Evolutionary conservation across 2,113 vertebrate species (phyloP).

Genomic region (Pteronura brasiliensis): DNA sequence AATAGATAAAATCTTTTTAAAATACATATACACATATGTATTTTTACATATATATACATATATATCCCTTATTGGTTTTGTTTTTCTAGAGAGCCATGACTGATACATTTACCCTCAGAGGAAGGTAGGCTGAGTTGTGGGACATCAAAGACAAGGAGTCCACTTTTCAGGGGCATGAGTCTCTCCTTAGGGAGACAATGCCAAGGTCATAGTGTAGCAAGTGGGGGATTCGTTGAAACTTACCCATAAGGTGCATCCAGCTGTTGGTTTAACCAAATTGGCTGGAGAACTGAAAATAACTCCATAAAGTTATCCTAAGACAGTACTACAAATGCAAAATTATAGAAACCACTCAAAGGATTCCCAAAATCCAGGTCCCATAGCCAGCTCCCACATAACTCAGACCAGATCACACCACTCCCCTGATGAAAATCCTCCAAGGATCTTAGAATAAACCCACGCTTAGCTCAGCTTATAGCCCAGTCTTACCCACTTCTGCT

Average conservation of each 20-base stretch:
- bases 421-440: not conserved
- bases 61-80: not conserved
- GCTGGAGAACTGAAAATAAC: slow-evolving; percentile 19
- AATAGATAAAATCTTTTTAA: not conserved
- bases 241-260: not conserved
- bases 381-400: not conserved
- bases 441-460: not conserved
- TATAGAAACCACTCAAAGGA: not conserved
- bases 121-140: not conserved
- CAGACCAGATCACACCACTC: not conserved
- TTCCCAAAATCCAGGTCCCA: not conserved
- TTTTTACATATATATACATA: too few relatives aligned
- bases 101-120: not conserved
- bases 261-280: not conserved
- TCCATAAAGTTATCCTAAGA: not conserved
- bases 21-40: too few relatives aligned
- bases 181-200: not conserved
- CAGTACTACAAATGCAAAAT: not conserved
- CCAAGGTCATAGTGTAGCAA: not conserved
- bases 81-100: not conserved
- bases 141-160: not conserved
- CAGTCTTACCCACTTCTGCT: not conserved
- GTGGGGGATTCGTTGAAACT: not conserved
- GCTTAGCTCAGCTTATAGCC: not conserved
- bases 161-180: rapidly evolving